Evolutionary conservation across 2,888 invertebrate species (phyloP).

Genomic region (Diloba caeruleocephala): DNA sequence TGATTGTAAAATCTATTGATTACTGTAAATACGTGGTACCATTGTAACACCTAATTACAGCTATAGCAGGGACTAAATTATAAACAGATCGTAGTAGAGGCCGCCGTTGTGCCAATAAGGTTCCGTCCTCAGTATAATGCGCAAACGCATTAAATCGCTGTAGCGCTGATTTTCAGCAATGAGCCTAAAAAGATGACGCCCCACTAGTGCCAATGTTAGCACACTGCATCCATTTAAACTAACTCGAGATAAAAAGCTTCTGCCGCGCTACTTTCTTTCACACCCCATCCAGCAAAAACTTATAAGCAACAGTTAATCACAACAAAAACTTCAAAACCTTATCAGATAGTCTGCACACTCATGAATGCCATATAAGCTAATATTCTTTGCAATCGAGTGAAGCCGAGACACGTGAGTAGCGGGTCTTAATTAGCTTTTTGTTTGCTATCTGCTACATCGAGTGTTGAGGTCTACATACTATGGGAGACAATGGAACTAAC

Average conservation of each 20-base stretch:
- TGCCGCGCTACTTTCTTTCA: slow-evolving; percentile 3
- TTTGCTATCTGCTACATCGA: slow-evolving; percentile 48
- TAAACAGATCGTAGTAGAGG: no score
- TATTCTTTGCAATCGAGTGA: slow-evolving; percentile 36
- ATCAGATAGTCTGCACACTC: slow-evolving; percentile 15
- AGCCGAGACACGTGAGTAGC: slow-evolving; percentile 51
- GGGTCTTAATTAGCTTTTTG: slow-evolving; percentile 63
- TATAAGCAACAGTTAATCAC: slow-evolving; percentile 3
- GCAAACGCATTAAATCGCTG: no score
- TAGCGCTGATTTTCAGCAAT: no score
- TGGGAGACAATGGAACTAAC: slow-evolving; percentile 32
- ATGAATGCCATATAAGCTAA: slow-evolving; percentile 35
- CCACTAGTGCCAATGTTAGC: no score
- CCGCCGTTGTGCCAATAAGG: no score
- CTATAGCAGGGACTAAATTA: no score
- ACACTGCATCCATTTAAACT: slow-evolving; percentile 1
- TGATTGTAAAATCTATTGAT: no score
- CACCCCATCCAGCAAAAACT: not conserved
- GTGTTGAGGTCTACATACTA: slow-evolving; percentile 61
- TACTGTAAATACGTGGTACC: no score
- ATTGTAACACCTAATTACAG: no score
- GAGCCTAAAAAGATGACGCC: no score
- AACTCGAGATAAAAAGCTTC: slow-evolving; percentile 2
- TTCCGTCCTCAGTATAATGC: no score
- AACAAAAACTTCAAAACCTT: slow-evolving; percentile 31